Base-by-base conservation (phyloP, 2,888 invertebrate species). In the Brachycybe producta region DNA sequence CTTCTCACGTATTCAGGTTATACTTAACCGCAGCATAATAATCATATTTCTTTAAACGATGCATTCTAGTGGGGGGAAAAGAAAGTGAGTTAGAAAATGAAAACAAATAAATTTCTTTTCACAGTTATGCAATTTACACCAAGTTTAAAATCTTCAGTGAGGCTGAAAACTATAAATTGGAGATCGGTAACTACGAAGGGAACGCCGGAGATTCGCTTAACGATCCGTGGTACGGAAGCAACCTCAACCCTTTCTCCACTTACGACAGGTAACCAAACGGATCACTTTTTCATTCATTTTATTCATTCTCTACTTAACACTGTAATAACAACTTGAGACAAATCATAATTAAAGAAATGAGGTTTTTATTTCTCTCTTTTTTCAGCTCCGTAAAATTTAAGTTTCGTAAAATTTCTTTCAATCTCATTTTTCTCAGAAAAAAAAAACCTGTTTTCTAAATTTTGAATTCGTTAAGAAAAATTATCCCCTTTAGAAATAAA, bases 211-310 rank as follows among this genome's bases (percentile, higher is more conserved):
- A 90, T 67, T 87, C 88, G 0, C 72, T 90, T 43, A 88, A 88
- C 66, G 88, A 90, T 70, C 88, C 88, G 13, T 90, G 88, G 88
- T 88, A 88, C 64, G 88, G 88, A 41, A 86, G 86, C 55, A 88
- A 88, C 67, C 86, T 88, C 69, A 87, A 87, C 66, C 88, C 88
- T 34, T 88, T 90, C 73, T 88, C 88, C 5, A 88, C 88, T 2
- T 87, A 87, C 62, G 87, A 90, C 73, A 81, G 82, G 83, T 82
- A 67, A 67, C 62, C n/a, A n/a, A n/a, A n/a, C n/a, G n/a, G n/a
- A n/a, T n/a, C n/a, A n/a, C n/a, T n/a, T n/a, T 49, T n/a, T 35
- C 34, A 34, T 8, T 38, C 15, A 11, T 30, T 13, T 13, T 30
- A 30, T 30, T 11, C 13, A 17, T 36, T n/a, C 15, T 21, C n/a